phyloP scores from a whole-genome alignment of 2,113 vertebrate species.

The Probosciger aterrimus region DNA sequence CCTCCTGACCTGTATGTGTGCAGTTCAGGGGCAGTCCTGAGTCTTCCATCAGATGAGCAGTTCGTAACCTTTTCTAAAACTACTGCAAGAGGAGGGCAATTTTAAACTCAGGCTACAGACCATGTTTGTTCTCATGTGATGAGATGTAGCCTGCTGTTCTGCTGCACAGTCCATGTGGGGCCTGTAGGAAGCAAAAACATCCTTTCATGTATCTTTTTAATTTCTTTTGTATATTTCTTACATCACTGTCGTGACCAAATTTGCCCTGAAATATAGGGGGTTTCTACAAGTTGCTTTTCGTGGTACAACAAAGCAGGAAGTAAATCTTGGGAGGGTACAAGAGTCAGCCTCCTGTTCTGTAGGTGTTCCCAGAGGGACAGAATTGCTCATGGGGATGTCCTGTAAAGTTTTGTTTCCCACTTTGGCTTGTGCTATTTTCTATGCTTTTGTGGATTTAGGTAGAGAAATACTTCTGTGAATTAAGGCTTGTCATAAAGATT shows the following conservation, averaged over 20 bases:
- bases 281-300: not conserved
- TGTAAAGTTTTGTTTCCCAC: not conserved
- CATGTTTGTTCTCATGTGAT: rapidly evolving
- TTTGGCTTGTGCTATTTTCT: not conserved
- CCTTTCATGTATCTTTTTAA: not conserved
- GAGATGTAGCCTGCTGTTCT: not conserved
- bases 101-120: not conserved
- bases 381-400: not conserved
- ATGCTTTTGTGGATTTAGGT: not conserved
- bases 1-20: rapidly evolving
- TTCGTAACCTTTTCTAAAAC: not conserved
- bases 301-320: not conserved
- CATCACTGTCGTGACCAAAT: rapidly evolving
- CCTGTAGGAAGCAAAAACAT: not conserved
- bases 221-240: not conserved
- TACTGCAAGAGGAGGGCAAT: not conserved
- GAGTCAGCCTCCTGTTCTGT: not conserved
- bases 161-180: not conserved
- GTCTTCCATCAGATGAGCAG: not conserved
- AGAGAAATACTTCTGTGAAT: not conserved
- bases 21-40: not conserved
- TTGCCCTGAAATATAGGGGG: not conserved
- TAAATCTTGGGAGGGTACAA: not conserved
- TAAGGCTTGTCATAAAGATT: not conserved
- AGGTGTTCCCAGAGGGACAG: not conserved